Base-by-base conservation (phyloP, 37 sponge, comb jelly and placozoan species). In the Mnemiopsis leidyi region DNA sequence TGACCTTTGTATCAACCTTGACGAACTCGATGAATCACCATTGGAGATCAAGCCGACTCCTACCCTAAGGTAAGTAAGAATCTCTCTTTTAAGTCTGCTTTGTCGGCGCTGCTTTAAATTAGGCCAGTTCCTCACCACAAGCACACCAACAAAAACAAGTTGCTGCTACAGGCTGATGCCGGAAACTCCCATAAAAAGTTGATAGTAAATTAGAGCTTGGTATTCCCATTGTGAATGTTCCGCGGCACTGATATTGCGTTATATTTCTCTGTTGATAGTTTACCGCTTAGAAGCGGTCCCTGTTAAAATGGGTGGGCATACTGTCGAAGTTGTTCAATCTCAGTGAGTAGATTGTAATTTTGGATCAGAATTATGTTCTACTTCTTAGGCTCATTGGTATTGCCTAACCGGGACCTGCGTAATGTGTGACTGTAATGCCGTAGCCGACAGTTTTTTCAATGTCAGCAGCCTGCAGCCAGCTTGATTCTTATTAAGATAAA, bases 171-270 rank as follows among this genome's bases (percentile, higher is more conserved):
- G 61, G 5, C 61, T 48, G 61, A 48, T 48, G 61, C 61, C 5
- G 75, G 75, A 71, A 28, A 18, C 30, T 7, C 30, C 75, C 30
- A 71, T n/a, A 71, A 28, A 28, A 71, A n/a, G 75, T 71, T 29
- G 75, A 71, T 71, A 71, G 75, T 29, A n/a, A 71, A 71, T 71
- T 71, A 28, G 30, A n/a, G 3, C 7, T 71, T 71, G 75, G 75
- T 3, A 71, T 23, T 71, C 3, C n/a, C 3, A 7, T 71, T 71
- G 5, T n/a, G 20, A 71, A n/a, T 48, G 61, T 48, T 48, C 61
- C 61, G 61, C 61, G 61, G 61, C 61, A 48, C 13, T 18, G 13
- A 48, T 18, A 5, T 48, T 18, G 13, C 61, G 9, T 18, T 48
- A 18, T 48, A 5, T 48, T 48, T 5, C 13, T 18, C 9, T 48